Percentiles rank a stretch among this genome's conserved stretches.
phyloP scores from a whole-genome alignment of 2,888 invertebrate genomes.

The Temnothorax unifasciatus region DNA sequence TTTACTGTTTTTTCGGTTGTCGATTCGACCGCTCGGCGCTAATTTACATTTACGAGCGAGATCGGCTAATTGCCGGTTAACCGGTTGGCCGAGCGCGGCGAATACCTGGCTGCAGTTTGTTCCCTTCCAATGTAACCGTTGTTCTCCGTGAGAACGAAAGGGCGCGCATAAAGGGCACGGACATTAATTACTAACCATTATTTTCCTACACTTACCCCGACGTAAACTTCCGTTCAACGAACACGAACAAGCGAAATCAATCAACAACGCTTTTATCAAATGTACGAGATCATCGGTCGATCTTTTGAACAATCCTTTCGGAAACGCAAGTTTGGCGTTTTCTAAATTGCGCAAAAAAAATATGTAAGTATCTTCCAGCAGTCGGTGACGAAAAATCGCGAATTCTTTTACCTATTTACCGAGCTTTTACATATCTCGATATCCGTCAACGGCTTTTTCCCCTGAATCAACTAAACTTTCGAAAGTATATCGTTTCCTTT shows the following conservation, averaged over 20 bases:
- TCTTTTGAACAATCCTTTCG: not conserved
- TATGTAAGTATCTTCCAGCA: not conserved
- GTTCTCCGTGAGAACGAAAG: slow-evolving; percentile 73
- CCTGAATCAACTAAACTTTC: slow-evolving; percentile 4
- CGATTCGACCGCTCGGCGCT: slow-evolving; percentile 80
- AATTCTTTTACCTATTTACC: not conserved
- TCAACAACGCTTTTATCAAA: not conserved
- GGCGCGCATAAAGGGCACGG: slow-evolving; percentile 56
- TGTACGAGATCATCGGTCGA: not conserved
- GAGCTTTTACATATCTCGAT: slow-evolving; percentile 18
- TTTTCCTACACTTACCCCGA: slow-evolving; percentile 55
- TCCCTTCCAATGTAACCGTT: slow-evolving; percentile 75
- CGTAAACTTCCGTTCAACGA: slow-evolving; percentile 45
- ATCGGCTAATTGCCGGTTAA: slow-evolving; percentile 86
- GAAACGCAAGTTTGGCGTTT: not conserved
- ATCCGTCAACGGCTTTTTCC: slow-evolving; percentile 7
- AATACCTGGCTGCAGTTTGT: slow-evolving; percentile 74
- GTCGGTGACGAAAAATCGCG: not conserved
- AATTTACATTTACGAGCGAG: slow-evolving; percentile 85
- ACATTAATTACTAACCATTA: slow-evolving; percentile 67
- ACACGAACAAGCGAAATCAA: slow-evolving; percentile 25
- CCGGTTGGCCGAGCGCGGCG: slow-evolving; percentile 84
- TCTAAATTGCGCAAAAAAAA: not conserved
- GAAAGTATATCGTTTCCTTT: slow-evolving; percentile 38
- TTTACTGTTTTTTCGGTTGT: slow-evolving; percentile 84